Base-by-base conservation (phyloP, 2,113 vertebrate genomes). In the Tupaia chinensis region DNA sequence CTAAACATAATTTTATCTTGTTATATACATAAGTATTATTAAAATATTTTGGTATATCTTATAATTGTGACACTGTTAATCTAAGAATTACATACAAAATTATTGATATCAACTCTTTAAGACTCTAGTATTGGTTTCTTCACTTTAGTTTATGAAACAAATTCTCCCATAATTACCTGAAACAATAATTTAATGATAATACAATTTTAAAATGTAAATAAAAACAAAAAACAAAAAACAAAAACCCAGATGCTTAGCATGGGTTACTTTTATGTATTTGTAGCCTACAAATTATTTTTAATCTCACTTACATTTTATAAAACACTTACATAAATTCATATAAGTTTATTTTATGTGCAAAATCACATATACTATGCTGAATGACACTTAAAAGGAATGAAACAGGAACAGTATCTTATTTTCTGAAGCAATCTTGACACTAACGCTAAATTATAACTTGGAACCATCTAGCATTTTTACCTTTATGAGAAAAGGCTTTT, bases 401-500 rank as follows among this genome's bases (percentile, higher is more conserved):
- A 98, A 98, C 96, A 97, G 98, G 98, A 96, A 98, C 98, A 0
- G 79, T 95, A 95, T 95, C 98, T 98, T 98, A 98, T 98, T 97
- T 98, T 98, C 98, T 98, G 98, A 98, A 98, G 96, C 97, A 97
- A 97, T 98, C 97, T 98, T 99, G 98, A 99, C 98, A 98, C 97
- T 98, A 98, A 99, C 98, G 98, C 97, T 98, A 98, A 98, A 98
- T 98, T 98, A 98, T 98, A 99, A 98, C 98, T 98, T 97, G 91
- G 98, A 96, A 97, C 97, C 98, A 98, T 98, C 98, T 98, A 98
- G 97, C 96, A 76, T 98, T 98, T 99, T 98, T 98, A 98, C 98
- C 98, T 98, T 98, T 98, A 98, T 98, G 97, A 98, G 98, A 98
- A 98, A 98, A 98, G 98, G 97, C 98, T 98, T 98, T 99, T 99